A percentile compares a stretch with the other conserved stretches of the same genome.
These are phyloP conservation scores for Acromyrmex echinatior DNA, from an alignment of 1,140 invertebrate species.

Conservation along the genomic window DNA sequence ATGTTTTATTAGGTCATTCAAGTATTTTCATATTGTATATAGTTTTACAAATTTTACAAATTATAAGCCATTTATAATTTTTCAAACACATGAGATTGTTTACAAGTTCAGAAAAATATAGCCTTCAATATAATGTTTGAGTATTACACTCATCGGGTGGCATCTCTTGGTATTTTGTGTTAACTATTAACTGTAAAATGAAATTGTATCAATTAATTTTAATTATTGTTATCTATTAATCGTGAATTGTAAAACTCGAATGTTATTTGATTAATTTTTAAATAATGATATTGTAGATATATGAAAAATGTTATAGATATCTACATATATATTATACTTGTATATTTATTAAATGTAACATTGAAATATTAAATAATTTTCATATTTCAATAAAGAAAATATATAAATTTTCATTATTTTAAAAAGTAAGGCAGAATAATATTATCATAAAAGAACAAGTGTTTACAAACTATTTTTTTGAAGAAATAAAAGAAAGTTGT, in stretches of 20 bases:
- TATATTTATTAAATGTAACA: not conserved
- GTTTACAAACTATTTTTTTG: not conserved
- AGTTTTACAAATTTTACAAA: conserved; percentile 9
- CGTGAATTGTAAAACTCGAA: too few relatives aligned
- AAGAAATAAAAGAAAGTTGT: not conserved
- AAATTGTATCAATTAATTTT: too few relatives aligned
- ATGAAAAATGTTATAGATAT: not conserved
- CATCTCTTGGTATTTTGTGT: too few relatives aligned
- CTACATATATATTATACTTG: not conserved
- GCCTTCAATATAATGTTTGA: not conserved
- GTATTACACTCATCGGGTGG: too few relatives aligned
- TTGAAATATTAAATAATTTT: not conserved
- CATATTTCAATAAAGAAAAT: not conserved
- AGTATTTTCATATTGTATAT: conserved; percentile 10
- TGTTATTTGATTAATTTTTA: not conserved
- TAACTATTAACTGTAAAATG: too few relatives aligned
- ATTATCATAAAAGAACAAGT: not conserved
- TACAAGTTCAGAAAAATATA: not conserved
- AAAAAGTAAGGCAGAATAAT: not conserved
- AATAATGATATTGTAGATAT: not conserved
- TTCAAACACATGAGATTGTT: not conserved
- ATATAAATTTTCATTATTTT: conserved; percentile 9
- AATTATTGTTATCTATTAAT: too few relatives aligned
- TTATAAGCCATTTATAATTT: conserved; percentile 29
- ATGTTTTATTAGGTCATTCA: conserved; percentile 17